Evolutionary conservation across 53 echinoderm and acorn worm species (phyloP).

Genomic region (Actinopyga echinites): DNA sequence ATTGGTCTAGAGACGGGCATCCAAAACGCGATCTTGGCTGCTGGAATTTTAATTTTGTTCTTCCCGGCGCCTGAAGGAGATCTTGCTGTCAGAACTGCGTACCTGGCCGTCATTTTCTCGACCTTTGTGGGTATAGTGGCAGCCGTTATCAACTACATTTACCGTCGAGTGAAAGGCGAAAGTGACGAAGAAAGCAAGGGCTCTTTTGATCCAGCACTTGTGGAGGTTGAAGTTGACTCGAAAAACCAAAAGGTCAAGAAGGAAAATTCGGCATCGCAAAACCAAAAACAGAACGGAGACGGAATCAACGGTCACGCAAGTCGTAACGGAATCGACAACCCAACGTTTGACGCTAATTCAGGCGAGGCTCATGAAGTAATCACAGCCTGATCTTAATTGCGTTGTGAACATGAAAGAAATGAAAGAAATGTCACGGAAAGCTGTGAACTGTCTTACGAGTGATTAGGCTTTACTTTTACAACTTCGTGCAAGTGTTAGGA

Average conservation of each 20-base stretch:
- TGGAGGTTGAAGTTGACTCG: too few species aligned
- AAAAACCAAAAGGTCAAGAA: too few species aligned
- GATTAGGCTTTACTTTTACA: too few species aligned
- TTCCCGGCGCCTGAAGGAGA: constrained; percentile 65
- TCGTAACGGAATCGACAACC: constrained; percentile 1
- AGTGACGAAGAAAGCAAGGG: not conserved
- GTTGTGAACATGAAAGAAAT: too few species aligned
- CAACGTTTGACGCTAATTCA: not conserved
- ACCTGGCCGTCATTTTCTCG: constrained; percentile 55
- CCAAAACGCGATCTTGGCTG: constrained; percentile 62
- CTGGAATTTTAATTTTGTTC: constrained; percentile 48
- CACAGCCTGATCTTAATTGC: too few species aligned
- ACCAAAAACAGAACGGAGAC: not conserved
- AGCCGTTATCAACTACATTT: not conserved
- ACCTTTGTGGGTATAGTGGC: constrained; percentile 21
- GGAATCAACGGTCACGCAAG: not conserved
- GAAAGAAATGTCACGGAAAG: too few species aligned
- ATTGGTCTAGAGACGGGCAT: constrained; percentile 65
- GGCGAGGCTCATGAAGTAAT: not conserved
- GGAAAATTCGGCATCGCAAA: too few species aligned
- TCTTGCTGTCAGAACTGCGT: constrained; percentile 49
- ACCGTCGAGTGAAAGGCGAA: not conserved
- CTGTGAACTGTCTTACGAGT: too few species aligned
- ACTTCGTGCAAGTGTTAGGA: too few species aligned
- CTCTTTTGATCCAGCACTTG: too few species aligned